Percentiles rank a stretch among this genome's conserved stretches.
phyloP scores from a whole-genome alignment of 64 coral and sea anemone species.

The Platygyra sinensis region DNA sequence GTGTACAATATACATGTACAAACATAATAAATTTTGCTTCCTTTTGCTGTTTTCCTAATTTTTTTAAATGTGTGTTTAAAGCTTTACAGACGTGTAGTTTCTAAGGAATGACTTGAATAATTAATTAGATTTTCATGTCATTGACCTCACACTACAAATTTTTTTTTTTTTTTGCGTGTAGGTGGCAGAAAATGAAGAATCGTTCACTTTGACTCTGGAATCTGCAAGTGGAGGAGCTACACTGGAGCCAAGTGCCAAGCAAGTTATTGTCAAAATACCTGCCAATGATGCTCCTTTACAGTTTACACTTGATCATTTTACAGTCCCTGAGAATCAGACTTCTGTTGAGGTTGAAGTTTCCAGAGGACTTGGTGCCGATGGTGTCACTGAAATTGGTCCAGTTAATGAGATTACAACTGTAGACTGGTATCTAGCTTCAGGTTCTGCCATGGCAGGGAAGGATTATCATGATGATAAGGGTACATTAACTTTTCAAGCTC shows the following conservation, averaged over 20 bases:
- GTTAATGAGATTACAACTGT: constrained; percentile 48
- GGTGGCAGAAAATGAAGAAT: constrained; percentile 77
- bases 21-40: no score
- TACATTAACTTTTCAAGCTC: constrained; percentile 55
- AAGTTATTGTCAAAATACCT: constrained; percentile 66
- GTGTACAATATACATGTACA: no score
- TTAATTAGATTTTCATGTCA: no score
- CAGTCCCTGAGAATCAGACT: constrained; percentile 76
- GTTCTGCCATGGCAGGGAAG: constrained; percentile 55
- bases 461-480: constrained; percentile 69
- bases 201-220: constrained; percentile 59
- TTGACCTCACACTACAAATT: not conserved
- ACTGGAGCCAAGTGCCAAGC: constrained; percentile 49
- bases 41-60: no score
- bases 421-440: constrained; percentile 76
- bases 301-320: constrained; percentile 61
- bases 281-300: constrained; percentile 88
- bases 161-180: not conserved
- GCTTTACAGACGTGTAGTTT: no score
- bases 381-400: constrained; percentile 60
- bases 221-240: constrained; percentile 61
- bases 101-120: no score
- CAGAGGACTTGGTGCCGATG: constrained; percentile 70
- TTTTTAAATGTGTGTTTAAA: no score
- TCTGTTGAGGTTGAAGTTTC: constrained; percentile 67